A percentile compares a stretch with the other conserved stretches of the same genome.
Conservation (phyloP, 1,140 invertebrate species). For the Mya arenaria region DNA sequence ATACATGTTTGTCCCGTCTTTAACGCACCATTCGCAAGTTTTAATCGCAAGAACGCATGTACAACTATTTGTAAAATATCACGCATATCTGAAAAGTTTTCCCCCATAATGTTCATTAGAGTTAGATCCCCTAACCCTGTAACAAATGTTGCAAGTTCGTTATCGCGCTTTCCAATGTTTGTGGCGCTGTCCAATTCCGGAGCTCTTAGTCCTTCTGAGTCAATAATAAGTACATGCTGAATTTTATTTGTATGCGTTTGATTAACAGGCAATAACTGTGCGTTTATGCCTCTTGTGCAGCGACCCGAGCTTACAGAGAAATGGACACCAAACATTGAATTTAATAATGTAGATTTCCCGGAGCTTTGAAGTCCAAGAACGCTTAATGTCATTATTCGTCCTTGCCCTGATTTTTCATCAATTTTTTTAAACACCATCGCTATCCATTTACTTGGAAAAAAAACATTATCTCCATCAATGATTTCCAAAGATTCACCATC, state of each 20-base stretch:
- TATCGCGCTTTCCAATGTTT: too few species aligned
- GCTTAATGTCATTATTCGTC: not conserved
- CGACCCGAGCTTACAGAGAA: slow-evolving; percentile 1
- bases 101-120: slow-evolving; percentile 51
- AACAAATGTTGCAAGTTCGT: slow-evolving; percentile 47
- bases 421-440: not conserved
- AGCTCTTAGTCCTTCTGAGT: slow-evolving; percentile 33
- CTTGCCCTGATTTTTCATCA: not conserved
- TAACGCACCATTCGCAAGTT: slow-evolving; percentile 23
- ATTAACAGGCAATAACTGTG: not conserved
- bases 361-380: slow-evolving; percentile 26
- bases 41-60: slow-evolving; percentile 30
- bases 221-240: slow-evolving; percentile 5
- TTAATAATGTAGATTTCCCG: slow-evolving; percentile 14
- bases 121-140: slow-evolving; percentile 47
- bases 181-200: too few species aligned
- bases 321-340: slow-evolving; percentile 18
- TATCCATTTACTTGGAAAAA: not conserved
- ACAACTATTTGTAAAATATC: slow-evolving; percentile 53
- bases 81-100: slow-evolving; percentile 34
- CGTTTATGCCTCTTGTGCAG: not conserved
- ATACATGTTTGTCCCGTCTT: slow-evolving; percentile 20
- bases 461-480: slow-evolving; percentile 20
- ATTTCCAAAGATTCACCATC: slow-evolving; percentile 1
- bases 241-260: not conserved